phyloP scores from a whole-genome alignment of 2,113 vertebrate species.

The Planiliza haematocheilus region DNA sequence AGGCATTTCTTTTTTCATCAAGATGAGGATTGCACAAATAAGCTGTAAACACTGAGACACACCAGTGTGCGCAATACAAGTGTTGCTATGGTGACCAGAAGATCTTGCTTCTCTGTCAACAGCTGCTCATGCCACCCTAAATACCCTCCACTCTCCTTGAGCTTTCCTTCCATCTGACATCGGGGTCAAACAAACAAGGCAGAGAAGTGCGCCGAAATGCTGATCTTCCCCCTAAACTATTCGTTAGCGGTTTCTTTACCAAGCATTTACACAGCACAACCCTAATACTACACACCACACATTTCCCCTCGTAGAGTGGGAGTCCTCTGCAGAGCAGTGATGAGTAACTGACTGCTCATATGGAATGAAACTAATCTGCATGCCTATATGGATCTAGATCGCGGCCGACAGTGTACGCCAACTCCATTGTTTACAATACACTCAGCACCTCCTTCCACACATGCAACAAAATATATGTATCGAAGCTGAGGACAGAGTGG shows the following conservation, averaged over 20 bases:
- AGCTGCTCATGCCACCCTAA: conserved; percentile 82
- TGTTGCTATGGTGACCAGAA: conserved; percentile 79
- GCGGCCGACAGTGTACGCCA: no score
- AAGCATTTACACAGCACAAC: conserved; percentile 28
- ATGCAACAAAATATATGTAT: background rate
- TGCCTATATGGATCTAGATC: no score
- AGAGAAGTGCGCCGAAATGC: conserved; percentile 64
- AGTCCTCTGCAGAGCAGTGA: conserved; percentile 2
- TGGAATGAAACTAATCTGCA: background rate
- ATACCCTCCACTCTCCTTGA: conserved; percentile 67
- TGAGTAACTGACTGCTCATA: background rate
- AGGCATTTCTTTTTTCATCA: conserved; percentile 41
- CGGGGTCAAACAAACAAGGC: conserved; percentile 74
- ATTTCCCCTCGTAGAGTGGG: conserved; percentile 5
- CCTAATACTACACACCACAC: conserved; percentile 20
- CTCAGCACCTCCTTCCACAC: background rate
- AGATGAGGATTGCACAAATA: conserved; percentile 69
- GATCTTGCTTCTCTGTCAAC: conserved; percentile 79
- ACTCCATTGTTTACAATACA: no score
- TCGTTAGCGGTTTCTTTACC: conserved; percentile 24
- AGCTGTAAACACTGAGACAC: conserved; percentile 72
- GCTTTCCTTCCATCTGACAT: conserved; percentile 75
- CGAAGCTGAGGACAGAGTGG: no score
- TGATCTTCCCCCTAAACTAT: conserved; percentile 56
- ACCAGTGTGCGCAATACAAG: conserved; percentile 76